Evolutionary conservation across 2,888 invertebrate species (phyloP).

Genomic region (Nasonovia ribisnigri): DNA sequence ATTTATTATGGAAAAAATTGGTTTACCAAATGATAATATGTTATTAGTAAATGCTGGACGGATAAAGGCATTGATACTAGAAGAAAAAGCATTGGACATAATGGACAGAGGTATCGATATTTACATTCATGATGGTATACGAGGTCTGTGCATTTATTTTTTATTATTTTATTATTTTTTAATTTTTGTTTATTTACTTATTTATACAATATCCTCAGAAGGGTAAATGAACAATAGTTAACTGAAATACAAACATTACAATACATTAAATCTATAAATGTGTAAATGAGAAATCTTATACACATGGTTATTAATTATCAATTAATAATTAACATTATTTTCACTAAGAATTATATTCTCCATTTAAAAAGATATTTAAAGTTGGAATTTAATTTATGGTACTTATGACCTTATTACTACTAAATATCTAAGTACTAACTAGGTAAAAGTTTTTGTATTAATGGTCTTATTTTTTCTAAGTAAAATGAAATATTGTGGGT

Average conservation of each 20-base stretch:
- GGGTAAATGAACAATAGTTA: neutral
- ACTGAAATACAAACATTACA: neutral
- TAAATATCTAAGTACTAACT: neutral
- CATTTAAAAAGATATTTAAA: neutral
- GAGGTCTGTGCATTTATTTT: neutral
- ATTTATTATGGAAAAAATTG: slow-evolving; percentile 81
- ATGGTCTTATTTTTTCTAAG: too few species aligned
- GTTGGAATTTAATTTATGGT: neutral
- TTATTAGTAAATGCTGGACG: slow-evolving; percentile 90
- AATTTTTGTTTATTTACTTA: neutral
- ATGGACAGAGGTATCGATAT: neutral
- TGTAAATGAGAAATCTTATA: neutral
- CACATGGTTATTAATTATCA: neutral
- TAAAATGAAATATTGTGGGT: too few species aligned
- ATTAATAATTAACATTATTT: neutral
- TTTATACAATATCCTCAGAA: neutral
- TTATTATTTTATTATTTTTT: neutral
- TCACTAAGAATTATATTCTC: neutral
- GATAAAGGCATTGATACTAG: slow-evolving; percentile 91
- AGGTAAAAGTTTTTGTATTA: too few species aligned
- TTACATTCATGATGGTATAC: neutral
- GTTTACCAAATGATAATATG: slow-evolving; percentile 84
- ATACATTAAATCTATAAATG: neutral
- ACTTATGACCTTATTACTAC: neutral
- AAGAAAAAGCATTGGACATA: slow-evolving; percentile 91